Base-by-base conservation (phyloP, 2,113 vertebrate species). In the Carassius gibelio region DNA sequence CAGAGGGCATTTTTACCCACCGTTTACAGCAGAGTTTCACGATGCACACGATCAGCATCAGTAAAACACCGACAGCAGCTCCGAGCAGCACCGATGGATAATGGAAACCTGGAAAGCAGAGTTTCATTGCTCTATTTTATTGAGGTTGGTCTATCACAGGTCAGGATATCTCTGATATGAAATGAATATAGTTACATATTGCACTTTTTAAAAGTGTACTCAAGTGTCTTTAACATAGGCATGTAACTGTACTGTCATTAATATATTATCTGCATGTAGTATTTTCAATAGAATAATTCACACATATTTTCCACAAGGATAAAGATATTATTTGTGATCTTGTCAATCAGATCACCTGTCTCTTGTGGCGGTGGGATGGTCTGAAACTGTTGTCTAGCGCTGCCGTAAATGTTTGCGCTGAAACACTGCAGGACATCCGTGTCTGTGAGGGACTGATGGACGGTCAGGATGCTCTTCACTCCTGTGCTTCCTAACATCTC, bases 341-440 rank as follows among this genome's bases (percentile, higher is more conserved):
- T 69, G 30, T 69, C 17, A 3, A 17, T 68, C 26, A 69, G 30
- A 69, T 81, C 61, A 81, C 79, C 0, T 34, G 36, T 48, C 2
- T 55, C 23, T 55, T 38, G 34, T 38, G 68, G 2, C 0, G 34
- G 2, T 38, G 48, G 2, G 66, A 57, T 0, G 68, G 5, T 0
- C 4, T 57, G 81, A 72, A 83, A 17, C 30, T 57, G 3, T 8
- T 42, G 45, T 8, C 19, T 83, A 11, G 34, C 34, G 2, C 48
- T 75, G 52, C 86, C 86, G 19, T 80, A 21, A 5, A 6, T 52
- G 89, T 92, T 94, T 84, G 6, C 15, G 81, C 92, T 90, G 86
- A 91, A 21, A 71, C 94, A 94, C 42, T 90, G 83, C 1, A 94
- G 61, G 36, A 89, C 82, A 3, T 82, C 87, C 10, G 64, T 66